Evolutionary conservation across 1,140 invertebrate genomes (phyloP), one percentile per base, ranked within the genome.

Genomic region (Sweltsa coloradensis): DNA sequence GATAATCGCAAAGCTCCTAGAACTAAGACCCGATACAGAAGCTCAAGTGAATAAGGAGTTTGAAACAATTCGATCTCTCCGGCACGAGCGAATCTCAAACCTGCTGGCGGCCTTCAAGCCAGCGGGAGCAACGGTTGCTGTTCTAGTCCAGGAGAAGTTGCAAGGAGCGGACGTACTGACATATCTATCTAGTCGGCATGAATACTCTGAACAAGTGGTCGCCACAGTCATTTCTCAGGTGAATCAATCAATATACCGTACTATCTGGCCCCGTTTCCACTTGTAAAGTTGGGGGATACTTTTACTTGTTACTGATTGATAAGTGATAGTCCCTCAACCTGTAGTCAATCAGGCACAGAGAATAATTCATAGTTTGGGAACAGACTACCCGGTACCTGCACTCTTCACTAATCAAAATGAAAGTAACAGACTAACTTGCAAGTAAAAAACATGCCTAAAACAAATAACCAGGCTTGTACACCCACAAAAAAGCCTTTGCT

Each of bases 131-230:
- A 68, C 78, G 2, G 69, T 82, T 2, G 78, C 80, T 14, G 75
- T 83, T 1, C 74, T 92, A 19, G 74, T 94, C 3, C 67, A 90
- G 63, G 90, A 96, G 59, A 89, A 87, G 57, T 67, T 95, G 0
- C 88, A 90, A 57, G 90, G 91, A 0, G 83, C 89, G n/a, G 89
- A 96, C 58, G 75, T 96, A 29, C 63, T 95, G 0, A 88, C 88
- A 0, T 93, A 90, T 58, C 70, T 97, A 13, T 81, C 88, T 1
- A 85, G 79, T 51, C 75, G 81, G 42, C 84, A 91, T 55, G 83
- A 89, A 53, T 97, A 95, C 62, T 79, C 79, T 0, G 94, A 97
- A 66, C 87, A 94, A 60, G 85, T 81, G 61, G 88, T 97, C 1
- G 80, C 88, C 2, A 81, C 75, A 1, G 80, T 94, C 7, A 72